phyloP scores from a whole-genome alignment of 2,888 invertebrate species.

The Diarsia mendica region DNA sequence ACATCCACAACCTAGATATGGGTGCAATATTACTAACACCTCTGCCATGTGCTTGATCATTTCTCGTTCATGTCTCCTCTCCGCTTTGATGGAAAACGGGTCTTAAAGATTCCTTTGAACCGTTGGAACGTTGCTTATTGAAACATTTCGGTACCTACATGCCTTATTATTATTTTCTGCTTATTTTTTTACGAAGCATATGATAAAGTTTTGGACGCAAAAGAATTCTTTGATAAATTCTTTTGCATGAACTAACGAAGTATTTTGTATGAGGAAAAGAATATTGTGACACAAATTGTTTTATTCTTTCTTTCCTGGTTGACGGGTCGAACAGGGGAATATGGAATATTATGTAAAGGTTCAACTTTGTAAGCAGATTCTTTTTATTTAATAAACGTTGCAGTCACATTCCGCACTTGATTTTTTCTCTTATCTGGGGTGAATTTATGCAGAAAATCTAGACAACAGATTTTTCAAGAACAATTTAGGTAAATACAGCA shows the following conservation, averaged over 20 bases:
- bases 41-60: background rate
- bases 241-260: conserved; percentile 30
- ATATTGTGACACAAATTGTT: conserved; percentile 33
- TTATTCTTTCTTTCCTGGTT: conserved; percentile 19
- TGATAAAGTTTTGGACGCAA: conserved; percentile 45
- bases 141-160: conserved; percentile 33
- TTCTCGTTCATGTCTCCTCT: background rate
- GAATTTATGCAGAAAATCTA: background rate
- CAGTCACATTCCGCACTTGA: background rate
- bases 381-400: background rate
- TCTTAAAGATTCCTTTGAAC: conserved; percentile 34
- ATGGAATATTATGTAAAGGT: background rate
- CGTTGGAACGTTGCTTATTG: conserved; percentile 40
- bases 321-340: background rate
- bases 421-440: background rate
- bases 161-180: conserved; percentile 42
- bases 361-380: background rate
- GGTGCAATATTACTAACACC: background rate
- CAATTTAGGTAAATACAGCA: background rate
- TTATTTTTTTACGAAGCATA: conserved; percentile 50
- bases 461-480: background rate
- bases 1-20: too few species aligned
- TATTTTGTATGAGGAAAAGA: conserved; percentile 26
- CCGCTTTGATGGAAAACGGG: background rate
- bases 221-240: conserved; percentile 48